Evolutionary conservation across 2,113 vertebrate genomes (phyloP).

Genomic region (Ammodytes marinus): DNA sequence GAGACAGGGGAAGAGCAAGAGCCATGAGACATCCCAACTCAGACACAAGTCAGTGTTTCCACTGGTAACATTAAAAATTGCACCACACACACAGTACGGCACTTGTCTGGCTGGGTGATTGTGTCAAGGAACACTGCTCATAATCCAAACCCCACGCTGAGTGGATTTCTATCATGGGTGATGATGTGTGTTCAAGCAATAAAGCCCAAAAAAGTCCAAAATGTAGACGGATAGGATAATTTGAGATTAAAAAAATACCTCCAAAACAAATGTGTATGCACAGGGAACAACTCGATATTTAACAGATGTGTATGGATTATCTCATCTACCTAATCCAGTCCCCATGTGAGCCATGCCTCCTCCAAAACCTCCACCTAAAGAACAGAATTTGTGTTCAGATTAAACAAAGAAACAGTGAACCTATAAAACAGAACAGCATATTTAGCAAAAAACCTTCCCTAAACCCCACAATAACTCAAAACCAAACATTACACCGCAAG

Average conservation of each 20-base stretch:
- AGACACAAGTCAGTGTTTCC: too few relatives aligned
- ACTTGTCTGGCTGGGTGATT: too few relatives aligned
- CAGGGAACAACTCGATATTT: background rate
- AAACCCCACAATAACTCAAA: background rate
- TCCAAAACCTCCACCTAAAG: constrained; percentile 91
- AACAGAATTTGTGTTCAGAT: constrained; percentile 65
- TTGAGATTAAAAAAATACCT: background rate
- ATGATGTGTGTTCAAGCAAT: too few relatives aligned
- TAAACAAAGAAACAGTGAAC: background rate
- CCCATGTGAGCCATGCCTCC: constrained; percentile 95
- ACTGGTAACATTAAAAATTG: too few relatives aligned
- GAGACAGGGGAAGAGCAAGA: too few relatives aligned
- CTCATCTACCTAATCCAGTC: constrained; percentile 93
- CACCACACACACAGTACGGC: too few relatives aligned
- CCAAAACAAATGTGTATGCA: background rate
- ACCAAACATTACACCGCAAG: background rate
- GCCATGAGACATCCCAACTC: too few relatives aligned
- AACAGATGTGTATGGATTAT: constrained; percentile 43
- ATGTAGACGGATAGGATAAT: background rate
- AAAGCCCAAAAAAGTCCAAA: background rate
- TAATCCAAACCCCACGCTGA: too few relatives aligned
- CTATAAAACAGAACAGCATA: background rate
- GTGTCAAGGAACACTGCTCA: too few relatives aligned
- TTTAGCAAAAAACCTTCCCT: background rate
- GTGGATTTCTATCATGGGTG: background rate